phyloP scores from a whole-genome alignment of 2,113 vertebrate genomes.

The Crotalus horridus region DNA sequence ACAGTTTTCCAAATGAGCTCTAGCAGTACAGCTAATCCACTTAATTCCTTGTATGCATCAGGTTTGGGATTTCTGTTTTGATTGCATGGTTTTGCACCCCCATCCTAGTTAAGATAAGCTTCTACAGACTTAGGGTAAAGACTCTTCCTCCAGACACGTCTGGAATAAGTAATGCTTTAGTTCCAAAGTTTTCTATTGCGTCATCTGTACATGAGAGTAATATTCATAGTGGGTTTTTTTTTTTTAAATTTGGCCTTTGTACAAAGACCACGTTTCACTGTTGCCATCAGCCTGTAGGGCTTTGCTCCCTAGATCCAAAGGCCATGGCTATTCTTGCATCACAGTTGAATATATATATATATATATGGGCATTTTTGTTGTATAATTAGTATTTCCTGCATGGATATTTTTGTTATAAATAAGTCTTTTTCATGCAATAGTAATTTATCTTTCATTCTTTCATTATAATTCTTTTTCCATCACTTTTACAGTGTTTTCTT shows the following conservation, averaged over 20 bases:
- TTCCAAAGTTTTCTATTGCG: not conserved
- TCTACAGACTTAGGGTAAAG: not conserved
- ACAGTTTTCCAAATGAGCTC: constrained; percentile 38
- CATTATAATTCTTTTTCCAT: not conserved
- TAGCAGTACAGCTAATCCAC: constrained; percentile 58
- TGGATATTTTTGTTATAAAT: not conserved
- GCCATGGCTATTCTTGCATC: not conserved
- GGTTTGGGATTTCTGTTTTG: not conserved
- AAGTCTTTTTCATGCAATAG: not conserved
- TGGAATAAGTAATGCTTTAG: not conserved
- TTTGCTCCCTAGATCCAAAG: not conserved
- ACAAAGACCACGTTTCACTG: not conserved
- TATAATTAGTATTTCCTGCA: not conserved
- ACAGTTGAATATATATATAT: not conserved
- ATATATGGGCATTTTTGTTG: not conserved
- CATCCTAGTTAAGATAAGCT: constrained; percentile 11
- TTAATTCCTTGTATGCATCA: constrained; percentile 27
- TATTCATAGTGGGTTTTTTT: not conserved
- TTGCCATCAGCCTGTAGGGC: not conserved
- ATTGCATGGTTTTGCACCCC: not conserved
- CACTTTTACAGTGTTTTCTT: not conserved
- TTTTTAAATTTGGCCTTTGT: not conserved
- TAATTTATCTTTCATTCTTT: not conserved
- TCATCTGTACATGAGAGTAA: not conserved
- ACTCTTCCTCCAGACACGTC: not conserved